Percentiles rank a stretch among this genome's conserved stretches.
Evolutionary conservation across 1,140 invertebrate species (phyloP).

Genomic region (Gryon sp.): DNA sequence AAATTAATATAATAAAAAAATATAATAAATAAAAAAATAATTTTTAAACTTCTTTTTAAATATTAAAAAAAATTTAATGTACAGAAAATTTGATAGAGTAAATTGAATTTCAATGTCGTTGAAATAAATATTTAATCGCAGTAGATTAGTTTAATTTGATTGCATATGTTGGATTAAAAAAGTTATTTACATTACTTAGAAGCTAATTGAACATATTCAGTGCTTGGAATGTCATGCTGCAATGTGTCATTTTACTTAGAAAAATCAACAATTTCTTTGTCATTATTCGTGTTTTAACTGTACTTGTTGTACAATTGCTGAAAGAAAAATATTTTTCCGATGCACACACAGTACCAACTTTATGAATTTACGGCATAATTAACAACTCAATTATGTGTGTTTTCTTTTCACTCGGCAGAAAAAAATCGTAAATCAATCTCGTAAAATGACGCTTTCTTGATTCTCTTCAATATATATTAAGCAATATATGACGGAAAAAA

Average conservation of each 20-base stretch:
- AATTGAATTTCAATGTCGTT: no score
- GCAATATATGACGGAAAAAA: slow-evolving; percentile 40
- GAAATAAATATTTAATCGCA: no score
- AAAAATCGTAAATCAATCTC: slow-evolving; percentile 54
- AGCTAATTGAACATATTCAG: neutral
- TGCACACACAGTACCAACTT: neutral
- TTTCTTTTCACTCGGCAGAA: slow-evolving; percentile 37
- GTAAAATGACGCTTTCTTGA: slow-evolving; percentile 52
- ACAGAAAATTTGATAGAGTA: no score
- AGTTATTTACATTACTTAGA: no score
- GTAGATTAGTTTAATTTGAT: no score
- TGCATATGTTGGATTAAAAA: no score
- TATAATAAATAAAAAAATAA: no score
- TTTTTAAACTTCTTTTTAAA: no score
- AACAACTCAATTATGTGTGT: slow-evolving; percentile 45
- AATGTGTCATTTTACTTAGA: slow-evolving; percentile 22
- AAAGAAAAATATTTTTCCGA: slow-evolving; percentile 24
- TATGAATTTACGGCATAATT: slow-evolving; percentile 47
- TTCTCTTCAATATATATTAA: slow-evolving; percentile 40
- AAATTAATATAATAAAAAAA: no score
- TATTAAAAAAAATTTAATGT: no score
- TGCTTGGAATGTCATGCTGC: slow-evolving; percentile 8
- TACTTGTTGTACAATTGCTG: slow-evolving; percentile 8
- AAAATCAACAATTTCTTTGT: slow-evolving; percentile 34
- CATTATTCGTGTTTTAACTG: slow-evolving; percentile 25